Evolutionary conservation across 2,797 vertebrate genomes (phyloP), one percentile per base, ranked within the genome.

Genomic region (Phalloptychus januarius): DNA sequence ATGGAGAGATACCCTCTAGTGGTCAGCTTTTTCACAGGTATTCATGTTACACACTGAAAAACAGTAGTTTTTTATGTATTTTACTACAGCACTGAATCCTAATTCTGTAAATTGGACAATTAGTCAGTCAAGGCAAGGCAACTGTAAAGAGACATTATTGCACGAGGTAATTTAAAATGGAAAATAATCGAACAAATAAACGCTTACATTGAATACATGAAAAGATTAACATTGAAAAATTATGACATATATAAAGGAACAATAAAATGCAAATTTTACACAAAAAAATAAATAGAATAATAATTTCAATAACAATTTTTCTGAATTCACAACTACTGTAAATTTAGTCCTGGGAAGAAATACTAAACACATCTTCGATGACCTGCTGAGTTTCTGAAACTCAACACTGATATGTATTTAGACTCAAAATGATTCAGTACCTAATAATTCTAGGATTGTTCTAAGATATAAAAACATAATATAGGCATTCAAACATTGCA

Each of bases 1-100:
- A 56, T 75, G 46, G 58, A 81, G 76, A 83, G 76, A 72, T 23
- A 56, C 83, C 82, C 54, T 80, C 86, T 87, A 81, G 80, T 87
- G 89, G 85, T 74, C 54, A 79, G 6, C 76, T 7, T 82, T 63
- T 33, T 44, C 54, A 40, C 0, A 61, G 10, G 36, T 61, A 48
- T 25, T 56, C 2, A 73, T 69, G 5, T 44, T 15, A 4, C n/a
- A 20, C 15, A 44, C 16, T 31, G 4, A 54, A 15, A 33, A 4
- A 25, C 70, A 54, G n/a, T 7, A 50, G 28, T 18, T 44, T 7
- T 45, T 44, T 36, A 13, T 75, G 8, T 0, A n/a, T 38, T 18
- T n/a, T 3, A 70, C 18, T 15, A 16, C 16, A 4, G 20, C 56
- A 28, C 25, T 28, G n/a, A 44, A 48, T 40, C 4, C 33, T 12